A percentile compares a stretch with the other conserved stretches of the same genome.
Evolutionary conservation across 2,113 vertebrate genomes (phyloP).

Genomic region (Rallus limicola): DNA sequence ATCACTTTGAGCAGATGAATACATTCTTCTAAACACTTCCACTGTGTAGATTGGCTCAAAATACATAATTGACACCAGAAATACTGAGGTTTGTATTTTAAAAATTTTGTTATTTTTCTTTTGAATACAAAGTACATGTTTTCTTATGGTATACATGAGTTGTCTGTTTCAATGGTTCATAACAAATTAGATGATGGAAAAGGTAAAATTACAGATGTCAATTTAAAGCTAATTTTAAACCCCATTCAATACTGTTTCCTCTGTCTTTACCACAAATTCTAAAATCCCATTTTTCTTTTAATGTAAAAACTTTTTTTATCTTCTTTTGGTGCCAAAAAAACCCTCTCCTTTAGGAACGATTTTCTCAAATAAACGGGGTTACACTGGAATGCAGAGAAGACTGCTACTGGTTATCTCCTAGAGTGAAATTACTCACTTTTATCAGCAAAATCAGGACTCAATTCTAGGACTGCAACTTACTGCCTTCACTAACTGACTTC

Average conservation of each 20-base stretch:
- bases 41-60: not conserved
- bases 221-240: not conserved
- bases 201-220: not conserved
- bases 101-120: not conserved
- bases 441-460: not conserved
- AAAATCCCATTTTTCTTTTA: not conserved
- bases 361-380: not conserved
- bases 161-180: not conserved
- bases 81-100: not conserved
- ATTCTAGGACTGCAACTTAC: not conserved
- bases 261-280: not conserved
- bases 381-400: not conserved
- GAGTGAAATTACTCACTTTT: not conserved
- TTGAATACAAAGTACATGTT: not conserved
- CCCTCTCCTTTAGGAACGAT: not conserved
- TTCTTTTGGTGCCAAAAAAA: not conserved
- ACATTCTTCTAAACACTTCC: not conserved
- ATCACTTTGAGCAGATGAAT: not conserved
- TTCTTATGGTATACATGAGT: not conserved
- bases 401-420: not conserved
- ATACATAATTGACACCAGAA: not conserved
- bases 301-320: not conserved
- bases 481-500: not conserved
- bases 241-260: not conserved
- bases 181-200: not conserved